Percentiles rank a stretch among this genome's conserved stretches.
Conservation (phyloP, 2,797 vertebrate genomes). For the Sebastes nivosus region DNA sequence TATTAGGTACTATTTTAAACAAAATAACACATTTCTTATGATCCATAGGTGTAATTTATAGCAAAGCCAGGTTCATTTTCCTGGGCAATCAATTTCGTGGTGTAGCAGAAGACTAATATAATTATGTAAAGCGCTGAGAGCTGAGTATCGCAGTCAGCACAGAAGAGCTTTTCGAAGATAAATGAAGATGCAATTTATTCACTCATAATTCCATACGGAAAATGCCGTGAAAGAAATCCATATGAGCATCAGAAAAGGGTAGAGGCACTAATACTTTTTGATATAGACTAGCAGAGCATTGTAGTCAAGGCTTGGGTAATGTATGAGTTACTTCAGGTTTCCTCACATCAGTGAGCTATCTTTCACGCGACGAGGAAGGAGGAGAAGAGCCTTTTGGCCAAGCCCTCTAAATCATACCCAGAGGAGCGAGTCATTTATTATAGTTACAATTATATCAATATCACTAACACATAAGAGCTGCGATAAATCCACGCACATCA, state of each 20-base stretch:
- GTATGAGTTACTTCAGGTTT: constrained; percentile 80
- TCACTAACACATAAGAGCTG: constrained; percentile 78
- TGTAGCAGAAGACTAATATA: constrained; percentile 92
- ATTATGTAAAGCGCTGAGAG: constrained; percentile 94
- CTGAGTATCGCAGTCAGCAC: constrained; percentile 92
- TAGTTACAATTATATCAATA: constrained; percentile 82
- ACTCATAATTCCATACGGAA: constrained; percentile 97
- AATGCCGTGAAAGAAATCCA: constrained; percentile 93
- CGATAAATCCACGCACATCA: constrained; percentile 76
- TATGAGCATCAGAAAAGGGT: constrained; percentile 78
- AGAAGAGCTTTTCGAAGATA: constrained; percentile 94
- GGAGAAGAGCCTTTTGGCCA: constrained; percentile 74
- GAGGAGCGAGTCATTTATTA: constrained; percentile 76
- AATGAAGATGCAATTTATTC: constrained; percentile 99
- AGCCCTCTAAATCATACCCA: constrained; percentile 75
- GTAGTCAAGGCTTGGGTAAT: constrained; percentile 78
- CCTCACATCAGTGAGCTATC: constrained; percentile 82
- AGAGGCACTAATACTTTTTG: constrained; percentile 76
- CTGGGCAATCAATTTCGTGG: constrained; percentile 96
- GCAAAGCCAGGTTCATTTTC: constrained; percentile 97
- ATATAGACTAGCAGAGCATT: constrained; percentile 74
- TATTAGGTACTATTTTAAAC: constrained; percentile 99
- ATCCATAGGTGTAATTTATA: constrained; percentile 99
- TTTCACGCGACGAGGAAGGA: constrained; percentile 73
- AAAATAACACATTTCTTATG: constrained; percentile 97